Percentiles rank a stretch among this genome's conserved stretches.
Conservation (phyloP, 2,888 invertebrate species). For the Mythimna albipuncta region DNA sequence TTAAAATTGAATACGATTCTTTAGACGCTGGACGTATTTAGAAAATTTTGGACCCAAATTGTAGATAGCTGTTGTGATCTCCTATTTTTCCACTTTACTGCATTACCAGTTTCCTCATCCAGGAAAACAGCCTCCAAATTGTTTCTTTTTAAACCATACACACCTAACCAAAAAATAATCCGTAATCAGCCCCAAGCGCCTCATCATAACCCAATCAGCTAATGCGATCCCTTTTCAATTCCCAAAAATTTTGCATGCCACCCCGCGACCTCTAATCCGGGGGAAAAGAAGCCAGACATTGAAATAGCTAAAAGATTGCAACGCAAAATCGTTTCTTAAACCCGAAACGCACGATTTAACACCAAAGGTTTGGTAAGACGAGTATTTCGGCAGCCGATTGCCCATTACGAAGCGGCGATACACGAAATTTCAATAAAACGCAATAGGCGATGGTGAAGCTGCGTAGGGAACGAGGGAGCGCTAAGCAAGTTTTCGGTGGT, state of each 20-base stretch:
- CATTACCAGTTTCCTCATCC: not conserved
- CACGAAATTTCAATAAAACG: slow-evolving; percentile 87
- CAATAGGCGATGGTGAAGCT: slow-evolving; percentile 67
- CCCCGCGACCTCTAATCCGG: slow-evolving; percentile 55
- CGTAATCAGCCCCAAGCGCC: slow-evolving; percentile 27
- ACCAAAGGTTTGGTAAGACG: slow-evolving; percentile 70
- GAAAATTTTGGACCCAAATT: not conserved
- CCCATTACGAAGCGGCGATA: slow-evolving; percentile 83
- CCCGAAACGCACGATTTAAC: slow-evolving; percentile 82
- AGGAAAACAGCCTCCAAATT: not conserved
- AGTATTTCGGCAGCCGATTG: slow-evolving; percentile 81
- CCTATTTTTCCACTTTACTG: not conserved
- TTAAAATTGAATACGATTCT: not conserved
- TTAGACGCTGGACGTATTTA: not conserved
- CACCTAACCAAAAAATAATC: slow-evolving; percentile 39
- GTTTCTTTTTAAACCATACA: slow-evolving; percentile 18
- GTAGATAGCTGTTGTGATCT: not conserved
- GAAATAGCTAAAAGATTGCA: slow-evolving; percentile 75
- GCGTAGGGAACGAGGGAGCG: slow-evolving; percentile 36
- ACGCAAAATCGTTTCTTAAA: slow-evolving; percentile 73
- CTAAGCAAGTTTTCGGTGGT: slow-evolving; percentile 50
- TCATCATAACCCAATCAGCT: slow-evolving; percentile 57
- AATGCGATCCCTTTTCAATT: slow-evolving; percentile 56
- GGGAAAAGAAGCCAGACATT: slow-evolving; percentile 65
- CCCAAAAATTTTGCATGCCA: slow-evolving; percentile 45